Base-by-base conservation (phyloP, 1,140 invertebrate species). In the Anastrepha ludens region DNA sequence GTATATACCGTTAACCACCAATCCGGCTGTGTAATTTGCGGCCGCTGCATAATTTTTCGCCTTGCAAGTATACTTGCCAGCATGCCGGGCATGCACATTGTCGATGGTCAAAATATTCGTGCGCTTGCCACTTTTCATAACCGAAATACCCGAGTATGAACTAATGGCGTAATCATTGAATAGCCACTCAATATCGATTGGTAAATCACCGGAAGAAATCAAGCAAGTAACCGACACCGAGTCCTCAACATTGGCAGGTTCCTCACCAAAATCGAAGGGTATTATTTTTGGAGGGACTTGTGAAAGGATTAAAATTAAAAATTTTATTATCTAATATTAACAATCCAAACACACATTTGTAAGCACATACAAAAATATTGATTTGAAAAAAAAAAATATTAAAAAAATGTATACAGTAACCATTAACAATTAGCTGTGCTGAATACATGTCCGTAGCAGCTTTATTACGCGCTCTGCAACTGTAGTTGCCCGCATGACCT, bases 1-100 rank as follows among this genome's bases (percentile, higher is more conserved):
- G 60, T 29, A 74, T 86, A 88, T 90, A 97, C 96, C 96, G 94
- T 97, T 96, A 90, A 97, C 96, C 90, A 95, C 94, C 90, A 97
- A 94, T 90, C 94, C 93, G 88, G 96, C 95, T 89, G 96, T 95
- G 93, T 96, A 95, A 92, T 95, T 96, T 90, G 94, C 95, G 88
- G 94, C 95, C 89, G 96, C 96, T 86, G 97, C 97, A 87, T 93
- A 94, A 94, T 97, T 97, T 90, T 93, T 95, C 87, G 96, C 96
- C 90, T 95, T 94, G 93, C 97, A 98, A 87, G 96, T 97, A 92
- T 98, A 98, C 88, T 95, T 96, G 90, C 96, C 96, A 91, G 95
- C 95, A 93, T 98, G 97, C 86, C 95, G 94, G 86, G 95, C 96
- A 87, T 95, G 94, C 11, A 96, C 96, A 87, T 95, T 95, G 90